Evolutionary conservation across 2,797 vertebrate genomes (phyloP), one percentile per base, ranked within the genome.

Genomic region (Enteromius radiatus): DNA sequence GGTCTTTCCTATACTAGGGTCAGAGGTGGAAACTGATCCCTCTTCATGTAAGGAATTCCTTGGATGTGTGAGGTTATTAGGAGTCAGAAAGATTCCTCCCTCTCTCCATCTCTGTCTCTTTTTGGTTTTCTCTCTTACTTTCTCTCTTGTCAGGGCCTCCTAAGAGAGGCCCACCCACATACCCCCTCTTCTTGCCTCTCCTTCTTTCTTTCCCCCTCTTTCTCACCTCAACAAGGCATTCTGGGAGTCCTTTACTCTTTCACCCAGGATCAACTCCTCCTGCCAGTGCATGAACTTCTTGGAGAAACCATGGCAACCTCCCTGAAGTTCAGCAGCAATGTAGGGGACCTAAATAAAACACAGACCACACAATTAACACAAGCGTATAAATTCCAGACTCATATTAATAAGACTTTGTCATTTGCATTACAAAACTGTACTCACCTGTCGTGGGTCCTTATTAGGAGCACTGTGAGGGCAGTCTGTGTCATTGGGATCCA

Each of bases 271-370:
- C 91, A 99, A 91, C 89, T 99, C 98, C 92, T 99, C 97, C 90
- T 98, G 97, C 98, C 98, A 99, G 92, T 97, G 97, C 97, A 99
- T 99, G 91, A 98, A 99, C 92, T 98, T 99, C 93, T 93, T 96
- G 89, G 98, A 99, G 90, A 99, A 99, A 90, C 98, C 97, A 0
- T 98, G 96, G 90, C 98, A 99, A 94, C 98, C 98, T 1, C 96
- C 96, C 0, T 94, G 95, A 88, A 99, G 95, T 82, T 94, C 95
- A 0, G 90, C 91, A 0, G 96, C 93, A 90, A 99, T 96, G 89
- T 96, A 93, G 0, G 96, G 97, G 91, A 88, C 94, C 97, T 98
- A 92, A 6, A 41, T 47, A 68, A 87, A 10, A 79, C 5, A 80
- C 15, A 80, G 61, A 77, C 69, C 69, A 63, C 33, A 59, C 2